Evolutionary conservation across 2,113 vertebrate species (phyloP).

Genomic region (Chaenocephalus aceratus): DNA sequence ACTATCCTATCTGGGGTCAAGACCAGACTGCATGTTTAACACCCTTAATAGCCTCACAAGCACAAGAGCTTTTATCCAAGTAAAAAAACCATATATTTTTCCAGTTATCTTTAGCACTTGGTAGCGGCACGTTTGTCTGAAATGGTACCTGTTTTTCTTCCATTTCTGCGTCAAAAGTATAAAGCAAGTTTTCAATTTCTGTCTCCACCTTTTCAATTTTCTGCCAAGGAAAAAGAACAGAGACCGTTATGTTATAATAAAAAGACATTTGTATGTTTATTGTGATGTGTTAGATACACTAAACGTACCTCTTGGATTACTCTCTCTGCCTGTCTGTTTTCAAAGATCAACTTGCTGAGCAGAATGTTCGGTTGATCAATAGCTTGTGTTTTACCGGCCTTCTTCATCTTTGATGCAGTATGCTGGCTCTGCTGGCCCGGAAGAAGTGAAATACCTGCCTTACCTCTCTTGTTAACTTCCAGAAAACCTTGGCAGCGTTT

Average conservation of each 20-base stretch:
- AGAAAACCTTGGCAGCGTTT: slow-evolving; percentile 79
- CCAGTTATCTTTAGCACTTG: background rate
- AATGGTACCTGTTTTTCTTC: slow-evolving; percentile 88
- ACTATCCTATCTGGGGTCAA: background rate
- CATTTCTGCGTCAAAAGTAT: slow-evolving; percentile 89
- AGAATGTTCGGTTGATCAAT: slow-evolving; percentile 71
- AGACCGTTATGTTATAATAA: background rate
- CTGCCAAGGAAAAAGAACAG: slow-evolving; percentile 70
- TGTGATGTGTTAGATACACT: background rate
- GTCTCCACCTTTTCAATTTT: slow-evolving; percentile 85
- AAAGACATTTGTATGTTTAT: background rate
- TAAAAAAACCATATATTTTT: background rate
- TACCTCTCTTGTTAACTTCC: slow-evolving; percentile 70
- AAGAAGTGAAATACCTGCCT: slow-evolving; percentile 50
- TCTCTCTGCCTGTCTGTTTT: slow-evolving; percentile 83
- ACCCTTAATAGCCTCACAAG: background rate
- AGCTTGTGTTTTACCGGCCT: slow-evolving; percentile 80
- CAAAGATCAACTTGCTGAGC: slow-evolving; percentile 71
- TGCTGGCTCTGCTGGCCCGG: slow-evolving; percentile 75
- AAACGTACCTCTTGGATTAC: slow-evolving; percentile 84
- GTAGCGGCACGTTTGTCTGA: background rate
- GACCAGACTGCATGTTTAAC: background rate
- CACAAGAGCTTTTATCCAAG: background rate
- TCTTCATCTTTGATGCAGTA: slow-evolving; percentile 67
- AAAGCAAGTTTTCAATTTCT: slow-evolving; percentile 88